Conservation (phyloP, 2,888 invertebrate species). For the Nesidiocoris tenuis region DNA sequence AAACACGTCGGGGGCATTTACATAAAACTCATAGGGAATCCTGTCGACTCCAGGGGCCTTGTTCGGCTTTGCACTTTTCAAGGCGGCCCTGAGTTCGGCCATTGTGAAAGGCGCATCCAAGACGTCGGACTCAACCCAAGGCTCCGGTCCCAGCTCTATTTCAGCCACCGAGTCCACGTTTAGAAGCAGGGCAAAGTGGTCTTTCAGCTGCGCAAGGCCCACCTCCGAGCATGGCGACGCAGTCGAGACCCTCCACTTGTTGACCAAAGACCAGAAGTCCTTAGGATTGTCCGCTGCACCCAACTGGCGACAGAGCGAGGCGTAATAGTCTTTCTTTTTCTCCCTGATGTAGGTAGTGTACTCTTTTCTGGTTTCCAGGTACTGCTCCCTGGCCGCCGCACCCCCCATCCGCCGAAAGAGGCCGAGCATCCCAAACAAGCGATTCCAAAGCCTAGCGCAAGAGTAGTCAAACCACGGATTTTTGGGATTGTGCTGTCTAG, state of each 20-base stretch:
- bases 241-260: too few species aligned
- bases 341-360: too few species aligned
- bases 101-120: neutral
- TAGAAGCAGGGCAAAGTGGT: neutral
- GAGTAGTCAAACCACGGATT: neutral
- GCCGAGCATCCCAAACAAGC: neutral
- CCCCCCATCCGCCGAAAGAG: neutral
- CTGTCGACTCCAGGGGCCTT: constrained; percentile 1
- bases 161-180: neutral
- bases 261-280: too few species aligned
- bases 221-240: too few species aligned
- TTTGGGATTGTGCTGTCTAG: too few species aligned
- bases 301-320: too few species aligned
- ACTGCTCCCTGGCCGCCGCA: neutral
- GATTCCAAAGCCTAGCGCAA: neutral
- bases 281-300: too few species aligned
- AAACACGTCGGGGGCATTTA: neutral
- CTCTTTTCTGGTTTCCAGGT: neutral
- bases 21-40: neutral
- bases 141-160: neutral
- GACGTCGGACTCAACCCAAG: neutral
- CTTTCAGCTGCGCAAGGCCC: too few species aligned
- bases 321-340: too few species aligned
- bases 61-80: neutral
- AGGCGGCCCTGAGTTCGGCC: neutral